Evolutionary conservation across 2,888 invertebrate genomes (phyloP), one percentile per base, ranked within the genome.

Genomic region (Cheilosia vulpina): DNA sequence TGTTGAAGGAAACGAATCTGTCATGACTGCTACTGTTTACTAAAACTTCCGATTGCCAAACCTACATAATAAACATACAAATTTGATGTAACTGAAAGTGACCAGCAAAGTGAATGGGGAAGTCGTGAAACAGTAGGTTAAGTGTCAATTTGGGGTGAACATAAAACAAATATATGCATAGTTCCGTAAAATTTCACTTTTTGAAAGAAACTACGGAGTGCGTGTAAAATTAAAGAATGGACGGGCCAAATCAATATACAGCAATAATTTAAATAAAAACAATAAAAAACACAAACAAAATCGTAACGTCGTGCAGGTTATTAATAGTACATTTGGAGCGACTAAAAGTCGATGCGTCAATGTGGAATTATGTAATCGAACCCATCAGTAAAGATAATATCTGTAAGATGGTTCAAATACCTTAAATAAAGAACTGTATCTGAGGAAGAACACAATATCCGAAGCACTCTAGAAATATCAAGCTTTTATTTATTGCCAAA

Each of bases 301-400:
- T 27, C 4, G 5, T 24, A 52, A 24, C 31, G 19, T 34, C 11
- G 11, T 50, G 13, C 17, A 62, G 27, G 4, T 9, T 27, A 43
- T 53, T n/a, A 13, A 21, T 4, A n/a, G 62, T 38, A 21, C 43
- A 68, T 43, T 62, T 47, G 71, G 17, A 50, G 31, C 27, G 27
- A 50, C 57, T 78, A 41, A 55, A 53, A 27, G 19, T 27, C 27
- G 27, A 27, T 27, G 27, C 27, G 27, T 27, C 7, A 27, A 27
- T 27, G 6, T 71, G 58, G 11, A 78, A 63, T 71, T 78, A 78
- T 78, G 78, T 21, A 78, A 78, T 78, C 55, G 57, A 63, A 78
- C 71, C 55, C 78, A n/a, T n/a, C n/a, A 71, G 21, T 19, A 55
- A 77, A 19, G 27, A 77, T 19, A 69, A 77, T 19, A 69, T 77